phyloP scores from a whole-genome alignment of 1,140 invertebrate species.

The Fragariocoptes setiger region DNA sequence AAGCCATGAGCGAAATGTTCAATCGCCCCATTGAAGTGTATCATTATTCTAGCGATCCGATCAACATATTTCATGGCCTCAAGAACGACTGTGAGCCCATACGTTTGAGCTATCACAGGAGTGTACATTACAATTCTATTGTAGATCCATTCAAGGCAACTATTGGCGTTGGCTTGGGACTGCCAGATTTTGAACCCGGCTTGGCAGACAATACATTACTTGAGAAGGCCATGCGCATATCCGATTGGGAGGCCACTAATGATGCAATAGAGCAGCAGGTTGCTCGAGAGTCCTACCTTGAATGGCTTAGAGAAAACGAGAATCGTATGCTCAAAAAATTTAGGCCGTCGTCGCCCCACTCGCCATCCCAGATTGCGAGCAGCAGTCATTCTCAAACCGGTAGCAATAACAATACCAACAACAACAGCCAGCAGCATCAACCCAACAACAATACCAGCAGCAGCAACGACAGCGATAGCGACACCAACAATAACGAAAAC shows the following conservation, averaged over 20 bases:
- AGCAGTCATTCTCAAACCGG: conserved; percentile 15
- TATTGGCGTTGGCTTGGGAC: conserved; percentile 49
- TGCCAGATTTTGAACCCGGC: conserved; percentile 49
- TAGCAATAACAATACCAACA: conserved; percentile 9
- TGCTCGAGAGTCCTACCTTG: conserved; percentile 54
- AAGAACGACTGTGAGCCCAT: conserved; percentile 44
- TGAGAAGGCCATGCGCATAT: conserved; percentile 61
- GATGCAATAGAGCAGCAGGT: conserved; percentile 68
- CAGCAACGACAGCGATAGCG: too few relatives aligned
- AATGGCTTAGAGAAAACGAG: conserved; percentile 44
- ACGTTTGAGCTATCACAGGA: conserved; percentile 56
- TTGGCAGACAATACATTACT: conserved; percentile 36
- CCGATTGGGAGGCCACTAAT: conserved; percentile 73
- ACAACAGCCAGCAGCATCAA: too few relatives aligned
- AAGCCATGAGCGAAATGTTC: conserved; percentile 70
- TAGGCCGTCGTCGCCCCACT: background rate
- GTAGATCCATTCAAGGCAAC: conserved; percentile 50
- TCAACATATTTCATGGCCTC: conserved; percentile 58
- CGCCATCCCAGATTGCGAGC: background rate
- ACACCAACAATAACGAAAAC: too few relatives aligned
- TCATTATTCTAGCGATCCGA: conserved; percentile 45
- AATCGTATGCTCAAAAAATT: conserved; percentile 19
- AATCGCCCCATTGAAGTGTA: conserved; percentile 72
- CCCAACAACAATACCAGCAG: too few relatives aligned
- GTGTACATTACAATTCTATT: conserved; percentile 64